Evolutionary conservation across 2,113 vertebrate genomes (phyloP).

Genomic region (Gymnogyps californianus): DNA sequence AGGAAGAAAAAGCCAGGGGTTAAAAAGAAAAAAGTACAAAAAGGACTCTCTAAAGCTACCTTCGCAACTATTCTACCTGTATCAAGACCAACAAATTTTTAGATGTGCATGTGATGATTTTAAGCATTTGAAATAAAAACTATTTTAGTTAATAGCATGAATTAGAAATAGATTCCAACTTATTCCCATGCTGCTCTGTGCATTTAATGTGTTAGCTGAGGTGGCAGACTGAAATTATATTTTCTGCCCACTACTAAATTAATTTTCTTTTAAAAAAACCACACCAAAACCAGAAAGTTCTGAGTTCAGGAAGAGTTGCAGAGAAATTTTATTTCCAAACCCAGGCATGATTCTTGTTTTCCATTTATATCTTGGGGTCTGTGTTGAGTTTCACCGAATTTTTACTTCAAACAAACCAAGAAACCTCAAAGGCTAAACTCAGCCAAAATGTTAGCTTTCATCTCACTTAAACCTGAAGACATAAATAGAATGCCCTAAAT

Average conservation of each 20-base stretch:
- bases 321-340: not conserved
- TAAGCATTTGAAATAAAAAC: not conserved
- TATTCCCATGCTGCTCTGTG: not conserved
- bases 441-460: conserved; percentile 40
- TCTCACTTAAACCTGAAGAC: conserved; percentile 34
- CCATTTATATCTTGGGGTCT: conserved; percentile 13
- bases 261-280: not conserved
- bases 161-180: not conserved
- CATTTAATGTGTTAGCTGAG: not conserved
- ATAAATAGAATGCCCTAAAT: conserved; percentile 43
- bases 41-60: not conserved
- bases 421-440: conserved; percentile 47
- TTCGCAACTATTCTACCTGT: not conserved
- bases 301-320: not conserved
- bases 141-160: not conserved
- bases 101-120: not conserved
- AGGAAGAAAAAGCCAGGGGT: not conserved
- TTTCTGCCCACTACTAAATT: not conserved
- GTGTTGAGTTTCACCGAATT: not conserved
- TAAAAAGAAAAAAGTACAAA: not conserved
- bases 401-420: conserved; percentile 52
- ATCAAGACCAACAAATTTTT: not conserved
- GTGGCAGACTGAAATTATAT: not conserved
- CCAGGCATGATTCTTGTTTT: not conserved
- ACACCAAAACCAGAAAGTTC: not conserved